Conservation (phyloP, 2,888 invertebrate genomes). For the Lycophotia porphyrea region DNA sequence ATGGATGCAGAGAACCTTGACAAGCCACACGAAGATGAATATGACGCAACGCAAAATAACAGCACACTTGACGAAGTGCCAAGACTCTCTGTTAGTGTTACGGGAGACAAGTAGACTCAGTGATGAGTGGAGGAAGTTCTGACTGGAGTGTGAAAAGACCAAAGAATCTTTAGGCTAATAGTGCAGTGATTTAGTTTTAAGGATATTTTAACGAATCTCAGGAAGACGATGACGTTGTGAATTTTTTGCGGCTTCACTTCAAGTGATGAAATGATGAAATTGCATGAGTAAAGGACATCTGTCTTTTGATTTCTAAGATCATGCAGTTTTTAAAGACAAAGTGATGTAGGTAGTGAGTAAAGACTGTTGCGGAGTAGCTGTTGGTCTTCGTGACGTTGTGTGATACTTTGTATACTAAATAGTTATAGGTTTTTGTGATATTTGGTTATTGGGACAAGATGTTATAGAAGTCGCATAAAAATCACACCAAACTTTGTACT, state of each 20-base stretch:
- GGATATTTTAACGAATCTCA: conserved; percentile 27
- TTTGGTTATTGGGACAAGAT: conserved; percentile 47
- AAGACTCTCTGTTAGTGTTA: conserved; percentile 47
- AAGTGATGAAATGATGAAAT: too few relatives aligned
- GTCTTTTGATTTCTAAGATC: neutral
- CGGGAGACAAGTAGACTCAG: conserved; percentile 42
- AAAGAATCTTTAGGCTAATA: conserved; percentile 1
- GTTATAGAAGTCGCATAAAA: conserved; percentile 16
- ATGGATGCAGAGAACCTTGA: conserved; percentile 80
- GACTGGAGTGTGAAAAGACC: neutral
- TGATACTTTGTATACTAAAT: conserved; percentile 40
- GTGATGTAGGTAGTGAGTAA: neutral
- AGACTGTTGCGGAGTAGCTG: neutral
- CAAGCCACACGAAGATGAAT: conserved; percentile 35
- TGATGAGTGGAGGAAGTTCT: conserved; percentile 1
- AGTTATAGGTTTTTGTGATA: conserved; percentile 54
- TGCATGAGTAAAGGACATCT: neutral
- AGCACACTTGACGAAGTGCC: conserved; percentile 86
- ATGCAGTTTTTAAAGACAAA: neutral
- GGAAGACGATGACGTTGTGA: neutral
- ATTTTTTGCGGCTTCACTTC: neutral
- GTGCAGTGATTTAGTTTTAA: conserved; percentile 49
- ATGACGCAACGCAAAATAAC: conserved; percentile 39
- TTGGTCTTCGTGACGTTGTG: conserved; percentile 9
- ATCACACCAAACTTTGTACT: conserved; percentile 31